A percentile compares a stretch with the other conserved stretches of the same genome.
These are phyloP conservation scores for Octonoba sinensis DNA, from an alignment of 2,888 invertebrate species.

Conservation along the genomic window DNA sequence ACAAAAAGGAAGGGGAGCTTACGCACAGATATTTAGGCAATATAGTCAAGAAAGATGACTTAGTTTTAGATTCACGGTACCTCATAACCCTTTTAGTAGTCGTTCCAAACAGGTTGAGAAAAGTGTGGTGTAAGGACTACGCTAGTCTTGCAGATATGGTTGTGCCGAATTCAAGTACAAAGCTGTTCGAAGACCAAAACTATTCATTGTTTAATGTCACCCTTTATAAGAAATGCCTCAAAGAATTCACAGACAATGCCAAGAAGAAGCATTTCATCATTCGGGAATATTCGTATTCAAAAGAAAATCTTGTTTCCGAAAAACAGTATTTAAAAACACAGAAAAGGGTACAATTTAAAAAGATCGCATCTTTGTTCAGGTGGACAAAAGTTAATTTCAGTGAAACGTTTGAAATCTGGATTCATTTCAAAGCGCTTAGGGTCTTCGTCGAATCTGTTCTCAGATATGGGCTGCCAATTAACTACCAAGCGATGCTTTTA, in stretches of 20 bases:
- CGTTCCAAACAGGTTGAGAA: slow-evolving; percentile 6
- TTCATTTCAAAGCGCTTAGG: slow-evolving; percentile 97
- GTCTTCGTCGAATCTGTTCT: slow-evolving; percentile 99
- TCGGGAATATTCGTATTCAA: slow-evolving; percentile 19
- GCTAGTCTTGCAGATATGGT: slow-evolving; percentile 21
- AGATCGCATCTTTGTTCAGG: slow-evolving; percentile 81
- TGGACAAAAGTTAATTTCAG: slow-evolving; percentile 99
- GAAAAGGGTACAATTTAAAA: background rate
- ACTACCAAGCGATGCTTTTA: slow-evolving; percentile 97
- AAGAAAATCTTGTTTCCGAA: background rate
- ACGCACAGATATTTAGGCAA: slow-evolving; percentile 10
- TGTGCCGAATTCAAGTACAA: slow-evolving; percentile 27
- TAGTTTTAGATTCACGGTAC: slow-evolving; percentile 17
- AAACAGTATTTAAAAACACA: slow-evolving; percentile 1
- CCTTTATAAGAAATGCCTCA: slow-evolving; percentile 3
- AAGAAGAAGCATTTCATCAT: slow-evolving; percentile 11
- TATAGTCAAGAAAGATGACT: slow-evolving; percentile 40
- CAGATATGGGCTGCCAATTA: slow-evolving; percentile 98
- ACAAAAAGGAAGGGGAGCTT: background rate
- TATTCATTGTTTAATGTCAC: slow-evolving; percentile 22
- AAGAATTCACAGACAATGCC: slow-evolving; percentile 17
- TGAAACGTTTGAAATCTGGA: slow-evolving; percentile 98
- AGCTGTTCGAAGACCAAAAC: slow-evolving; percentile 17
- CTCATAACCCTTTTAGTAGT: slow-evolving; percentile 31
- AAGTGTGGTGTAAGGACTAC: slow-evolving; percentile 22